These are phyloP conservation scores for Drosophila paucipuncta DNA, from an alignment of 2,888 invertebrate species.

Conservation along the genomic window DNA sequence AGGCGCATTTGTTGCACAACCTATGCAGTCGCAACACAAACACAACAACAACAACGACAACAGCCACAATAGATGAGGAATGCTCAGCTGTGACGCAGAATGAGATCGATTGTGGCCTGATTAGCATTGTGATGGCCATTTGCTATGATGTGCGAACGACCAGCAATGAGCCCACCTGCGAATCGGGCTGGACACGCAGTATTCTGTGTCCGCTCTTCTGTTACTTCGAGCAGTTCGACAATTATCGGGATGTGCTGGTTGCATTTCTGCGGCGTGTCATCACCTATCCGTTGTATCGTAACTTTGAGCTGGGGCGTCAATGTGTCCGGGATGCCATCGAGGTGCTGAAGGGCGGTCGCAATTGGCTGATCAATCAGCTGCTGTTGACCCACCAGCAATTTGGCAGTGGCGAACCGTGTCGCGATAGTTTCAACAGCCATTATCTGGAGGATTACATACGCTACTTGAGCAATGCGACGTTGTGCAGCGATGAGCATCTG, in stretches of 20 bases:
- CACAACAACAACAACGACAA: neutral
- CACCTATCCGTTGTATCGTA: conserved; percentile 83
- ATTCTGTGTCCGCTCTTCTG: conserved; percentile 79
- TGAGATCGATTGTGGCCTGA: conserved; percentile 82
- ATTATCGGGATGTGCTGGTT: conserved; percentile 77
- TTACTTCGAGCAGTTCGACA: conserved; percentile 82
- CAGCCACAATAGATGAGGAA: conserved; percentile 3
- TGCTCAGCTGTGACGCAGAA: conserved; percentile 41
- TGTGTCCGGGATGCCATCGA: conserved; percentile 82
- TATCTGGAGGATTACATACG: conserved; percentile 83
- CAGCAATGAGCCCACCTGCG: conserved; percentile 83
- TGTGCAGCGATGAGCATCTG: conserved; percentile 71
- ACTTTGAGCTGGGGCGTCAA: conserved; percentile 80
- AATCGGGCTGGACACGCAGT: conserved; percentile 83
- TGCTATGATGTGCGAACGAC: conserved; percentile 84
- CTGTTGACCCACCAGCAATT: conserved; percentile 77
- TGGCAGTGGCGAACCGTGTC: conserved; percentile 65
- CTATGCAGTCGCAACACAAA: conserved; percentile 61
- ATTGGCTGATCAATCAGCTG: conserved; percentile 83
- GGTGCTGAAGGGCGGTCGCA: conserved; percentile 75
- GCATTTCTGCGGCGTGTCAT: conserved; percentile 82
- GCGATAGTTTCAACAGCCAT: conserved; percentile 76
- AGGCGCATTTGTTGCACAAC: conserved; percentile 79
- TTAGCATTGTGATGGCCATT: conserved; percentile 83
- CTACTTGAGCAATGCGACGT: conserved; percentile 68